Percentiles rank a stretch among this genome's conserved stretches.
These are phyloP conservation scores for Apotomis betuletana DNA, from an alignment of 2,888 invertebrate species.

Conservation along the genomic window DNA sequence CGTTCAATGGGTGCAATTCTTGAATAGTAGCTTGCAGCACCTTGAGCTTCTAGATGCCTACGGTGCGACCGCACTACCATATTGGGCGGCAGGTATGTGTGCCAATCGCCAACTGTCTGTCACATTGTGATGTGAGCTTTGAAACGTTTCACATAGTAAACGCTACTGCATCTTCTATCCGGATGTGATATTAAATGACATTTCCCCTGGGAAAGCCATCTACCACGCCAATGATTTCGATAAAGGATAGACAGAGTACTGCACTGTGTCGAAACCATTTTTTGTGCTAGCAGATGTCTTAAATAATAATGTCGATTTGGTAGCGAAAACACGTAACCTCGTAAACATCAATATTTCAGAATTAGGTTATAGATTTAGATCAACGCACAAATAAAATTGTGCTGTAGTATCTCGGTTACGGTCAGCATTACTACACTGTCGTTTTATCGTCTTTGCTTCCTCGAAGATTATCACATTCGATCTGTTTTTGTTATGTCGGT, in stretches of 20 bases:
- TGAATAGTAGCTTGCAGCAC: conserved; percentile 44
- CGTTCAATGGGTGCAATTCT: conserved; percentile 1
- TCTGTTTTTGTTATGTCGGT: conserved; percentile 3
- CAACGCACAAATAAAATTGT: too few species aligned
- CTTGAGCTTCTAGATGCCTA: conserved; percentile 66
- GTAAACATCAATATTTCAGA: too few species aligned
- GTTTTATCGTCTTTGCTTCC: background rate
- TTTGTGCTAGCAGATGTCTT: too few species aligned
- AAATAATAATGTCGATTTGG: too few species aligned
- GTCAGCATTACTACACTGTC: too few species aligned
- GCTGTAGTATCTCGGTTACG: too few species aligned
- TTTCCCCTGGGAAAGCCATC: conserved; percentile 10
- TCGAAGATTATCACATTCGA: conserved; percentile 17
- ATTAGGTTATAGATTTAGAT: too few species aligned
- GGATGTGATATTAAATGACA: conserved; percentile 25
- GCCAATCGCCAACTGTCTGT: conserved; percentile 73
- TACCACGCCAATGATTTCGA: background rate
- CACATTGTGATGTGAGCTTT: conserved; percentile 49
- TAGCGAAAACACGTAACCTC: too few species aligned
- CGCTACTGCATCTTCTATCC: conserved; percentile 27
- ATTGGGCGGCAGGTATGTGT: conserved; percentile 76
- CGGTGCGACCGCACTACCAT: conserved; percentile 67
- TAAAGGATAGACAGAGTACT: background rate
- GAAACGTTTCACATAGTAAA: conserved; percentile 26
- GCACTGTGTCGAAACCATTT: background rate